A percentile compares a stretch with the other conserved stretches of the same genome.
phyloP scores from a whole-genome alignment of 2,797 vertebrate species.

The Tenualosa thibaudeaui region DNA sequence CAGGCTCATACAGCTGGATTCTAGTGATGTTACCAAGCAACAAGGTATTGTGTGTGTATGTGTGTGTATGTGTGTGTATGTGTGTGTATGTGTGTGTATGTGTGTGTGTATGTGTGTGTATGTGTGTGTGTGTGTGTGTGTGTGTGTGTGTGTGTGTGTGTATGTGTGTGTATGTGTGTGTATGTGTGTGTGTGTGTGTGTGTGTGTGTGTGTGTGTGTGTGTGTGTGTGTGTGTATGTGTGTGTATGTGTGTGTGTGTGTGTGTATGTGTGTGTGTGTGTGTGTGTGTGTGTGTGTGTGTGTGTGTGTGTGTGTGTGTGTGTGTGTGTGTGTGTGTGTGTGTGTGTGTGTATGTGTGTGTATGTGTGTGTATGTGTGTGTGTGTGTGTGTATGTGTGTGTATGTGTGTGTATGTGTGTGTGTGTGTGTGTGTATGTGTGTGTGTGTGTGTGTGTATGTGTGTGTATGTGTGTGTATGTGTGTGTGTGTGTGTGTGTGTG shows the following conservation, averaged over 20 bases:
- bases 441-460: constrained; percentile 49
- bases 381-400: constrained; percentile 35
- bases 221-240: constrained; percentile 43
- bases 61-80: constrained; percentile 56
- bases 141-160: constrained; percentile 34
- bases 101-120: constrained; percentile 39
- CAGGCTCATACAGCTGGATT: constrained; percentile 50
- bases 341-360: constrained; percentile 48
- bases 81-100: constrained; percentile 20
- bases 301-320: constrained; percentile 43
- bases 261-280: constrained; percentile 37
- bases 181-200: constrained; percentile 47
- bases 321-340: constrained; percentile 34
- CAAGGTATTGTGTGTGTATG: constrained; percentile 56
- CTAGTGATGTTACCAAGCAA: constrained; percentile 75
- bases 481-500: constrained; percentile 43
- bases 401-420: constrained; percentile 46
- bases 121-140: constrained; percentile 43
- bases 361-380: constrained; percentile 47
- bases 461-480: constrained; percentile 36
- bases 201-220: constrained; percentile 35
- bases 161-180: constrained; percentile 48
- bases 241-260: constrained; percentile 44
- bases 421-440: constrained; percentile 33
- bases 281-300: constrained; percentile 43